Evolutionary conservation across 1,140 invertebrate genomes (phyloP), one percentile per base, ranked within the genome.

Genomic region (Lanistes nyassanus): DNA sequence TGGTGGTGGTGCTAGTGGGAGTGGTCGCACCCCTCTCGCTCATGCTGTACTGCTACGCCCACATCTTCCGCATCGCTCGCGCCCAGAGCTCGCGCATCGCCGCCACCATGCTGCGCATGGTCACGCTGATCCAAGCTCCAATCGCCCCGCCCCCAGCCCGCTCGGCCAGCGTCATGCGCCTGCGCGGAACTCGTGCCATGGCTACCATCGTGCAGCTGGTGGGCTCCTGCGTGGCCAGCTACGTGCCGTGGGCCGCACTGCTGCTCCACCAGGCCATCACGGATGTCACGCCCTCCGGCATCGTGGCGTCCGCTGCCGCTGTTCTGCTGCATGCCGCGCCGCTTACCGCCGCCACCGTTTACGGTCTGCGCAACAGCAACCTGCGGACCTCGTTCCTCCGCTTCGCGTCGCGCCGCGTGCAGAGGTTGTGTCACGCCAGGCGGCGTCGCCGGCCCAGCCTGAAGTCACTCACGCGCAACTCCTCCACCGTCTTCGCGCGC

Each of bases 51-150:
- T 83, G 83, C 68, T 85, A 85, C 66, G 77, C 80, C 16, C 84
- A 85, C 71, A 85, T 85, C 42, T 85, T 84, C 64, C 72, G 79
- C 36, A 85, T 85, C 64, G 84, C 84, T 3, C 76, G 84, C 19
- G 84, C 78, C 26, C 84, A 85, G 71, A 85, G 84, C 69, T 83
- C 83, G 71, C 72, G 83, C 56, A 85, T 85, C 47, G 84, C 84
- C 39, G 84, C 84, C 31, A 85, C 81, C 16, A 85, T 85, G 84
- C 77, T 85, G 5, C 68, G 83, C 67, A 85, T 85, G 84, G 83
- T 84, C 4, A 84, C 83, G 60, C 78, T 85, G 11, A 83, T 85
- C 21, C 84, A 85, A 64, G 84, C 83, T 4, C 84, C 84, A 11
- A 83, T 85, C 9, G 81, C 81, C 19, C 77, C 77, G 37, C 64